A percentile compares a stretch with the other conserved stretches of the same genome.
phyloP scores from a whole-genome alignment of 2,113 vertebrate species.

The Grammomys dolichurus region DNA sequence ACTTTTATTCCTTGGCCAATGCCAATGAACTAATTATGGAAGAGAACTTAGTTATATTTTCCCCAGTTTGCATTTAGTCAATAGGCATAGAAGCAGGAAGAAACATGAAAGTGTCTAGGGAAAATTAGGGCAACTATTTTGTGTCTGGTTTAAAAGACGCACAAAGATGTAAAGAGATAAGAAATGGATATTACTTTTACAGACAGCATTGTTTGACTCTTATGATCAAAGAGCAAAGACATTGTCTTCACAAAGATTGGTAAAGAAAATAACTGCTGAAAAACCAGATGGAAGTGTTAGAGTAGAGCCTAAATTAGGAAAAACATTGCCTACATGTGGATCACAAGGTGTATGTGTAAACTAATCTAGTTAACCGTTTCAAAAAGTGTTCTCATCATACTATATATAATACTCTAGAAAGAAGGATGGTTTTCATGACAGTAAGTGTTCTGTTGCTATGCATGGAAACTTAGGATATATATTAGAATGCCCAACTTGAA shows the following conservation, averaged over 20 bases:
- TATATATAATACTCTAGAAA: constrained; percentile 20
- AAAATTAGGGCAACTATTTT: constrained; percentile 63
- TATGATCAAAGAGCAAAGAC: constrained; percentile 62
- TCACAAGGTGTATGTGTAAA: constrained; percentile 34
- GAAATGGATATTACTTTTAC: constrained; percentile 56
- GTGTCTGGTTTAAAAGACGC: constrained; percentile 43
- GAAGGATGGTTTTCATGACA: not conserved
- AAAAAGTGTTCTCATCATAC: constrained; percentile 51
- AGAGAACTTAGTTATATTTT: constrained; percentile 70
- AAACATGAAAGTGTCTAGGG: constrained; percentile 52
- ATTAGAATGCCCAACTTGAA: not conserved
- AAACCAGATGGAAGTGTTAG: constrained; percentile 72
- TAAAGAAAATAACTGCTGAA: constrained; percentile 74
- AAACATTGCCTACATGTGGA: constrained; percentile 53
- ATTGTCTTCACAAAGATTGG: constrained; percentile 62
- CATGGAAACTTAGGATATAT: not conserved
- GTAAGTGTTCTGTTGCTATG: not conserved
- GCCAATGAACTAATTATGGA: constrained; percentile 74
- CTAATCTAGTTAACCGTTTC: constrained; percentile 52
- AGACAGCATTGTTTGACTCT: constrained; percentile 36
- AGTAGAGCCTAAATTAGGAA: constrained; percentile 50
- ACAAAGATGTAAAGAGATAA: not conserved
- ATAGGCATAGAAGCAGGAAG: constrained; percentile 70
- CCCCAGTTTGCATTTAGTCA: constrained; percentile 71
- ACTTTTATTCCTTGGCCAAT: constrained; percentile 63